Evolutionary conservation across 1,140 invertebrate genomes (phyloP), one percentile per base, ranked within the genome.

Genomic region (Manduca sexta): DNA sequence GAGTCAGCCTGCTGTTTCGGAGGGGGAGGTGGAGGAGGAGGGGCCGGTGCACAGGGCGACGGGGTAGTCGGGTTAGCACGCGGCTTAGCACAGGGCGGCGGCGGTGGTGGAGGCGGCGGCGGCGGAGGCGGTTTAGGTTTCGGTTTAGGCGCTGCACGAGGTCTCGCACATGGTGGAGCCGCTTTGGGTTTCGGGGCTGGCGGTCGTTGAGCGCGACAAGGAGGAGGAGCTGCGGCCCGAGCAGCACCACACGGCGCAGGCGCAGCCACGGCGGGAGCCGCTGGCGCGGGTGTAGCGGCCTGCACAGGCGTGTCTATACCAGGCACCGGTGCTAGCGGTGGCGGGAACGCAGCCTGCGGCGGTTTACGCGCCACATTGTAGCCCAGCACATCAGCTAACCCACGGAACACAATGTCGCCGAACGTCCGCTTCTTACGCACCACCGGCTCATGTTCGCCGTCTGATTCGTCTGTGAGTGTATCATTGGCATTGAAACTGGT

Each of bases 341-440:
- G 74, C 14, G 85, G 79, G 45, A 86, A 83, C 12, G 63, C 65
- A 8, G 73, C 59, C 18, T 79, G 72, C 6, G 77, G 67, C 8
- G 85, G 80, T 52, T 83, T 85, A 31, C 84, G 66, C n/a, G 74
- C 73, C 4, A 87, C 71, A 48, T 61, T 71, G 49, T 86, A 87
- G 17, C 86, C 86, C 3, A 87, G 64, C 12, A 82, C 82, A 45
- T 86, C 83, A 3, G 86, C 86, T 11, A 87, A 44, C 13, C 84
- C 86, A 45, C 80, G 68, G 50, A 87, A 87, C 46, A 87, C 77
- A 38, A 87, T 74, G 21, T 87, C 86, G 15, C 86, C 83, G 50
- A 86, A 87, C 0, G 83, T 86, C 14, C 86, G 60, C 45, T 87
- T 87, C 66, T 82, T 79, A 7, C 84, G 56, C 13, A 86, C 80